phyloP scores from a whole-genome alignment of 1,140 invertebrate species.

The Bactericera cockerelli region DNA sequence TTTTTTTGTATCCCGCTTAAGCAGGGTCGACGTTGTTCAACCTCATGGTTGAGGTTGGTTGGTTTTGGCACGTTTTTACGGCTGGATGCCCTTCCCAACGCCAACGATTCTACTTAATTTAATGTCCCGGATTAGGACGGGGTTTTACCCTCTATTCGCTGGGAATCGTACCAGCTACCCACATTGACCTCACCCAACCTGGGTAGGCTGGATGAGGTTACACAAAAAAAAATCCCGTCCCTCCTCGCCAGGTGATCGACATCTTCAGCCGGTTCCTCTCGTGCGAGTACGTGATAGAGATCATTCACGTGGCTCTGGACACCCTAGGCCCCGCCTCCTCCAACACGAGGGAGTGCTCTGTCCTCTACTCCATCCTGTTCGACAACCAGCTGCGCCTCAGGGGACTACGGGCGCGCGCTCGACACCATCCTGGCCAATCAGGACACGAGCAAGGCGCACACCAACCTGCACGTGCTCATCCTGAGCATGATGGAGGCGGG shows the following conservation, averaged over 20 bases:
- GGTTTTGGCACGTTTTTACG: too few species aligned
- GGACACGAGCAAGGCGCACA: not conserved
- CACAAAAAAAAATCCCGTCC: too few species aligned
- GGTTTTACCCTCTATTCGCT: too few species aligned
- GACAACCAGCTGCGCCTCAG: not conserved
- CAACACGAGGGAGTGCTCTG: not conserved
- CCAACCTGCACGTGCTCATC: not conserved
- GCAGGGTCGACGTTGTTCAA: too few species aligned
- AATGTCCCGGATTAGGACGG: too few species aligned
- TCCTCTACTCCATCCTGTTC: slow-evolving; percentile 1
- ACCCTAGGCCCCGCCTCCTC: not conserved
- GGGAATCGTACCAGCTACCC: too few species aligned
- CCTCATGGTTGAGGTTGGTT: too few species aligned
- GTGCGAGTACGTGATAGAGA: not conserved
- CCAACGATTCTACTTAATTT: too few species aligned
- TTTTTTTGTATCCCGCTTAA: too few species aligned
- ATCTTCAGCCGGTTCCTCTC: not conserved
- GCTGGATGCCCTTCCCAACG: too few species aligned
- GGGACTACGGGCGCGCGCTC: not conserved
- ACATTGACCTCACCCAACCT: too few species aligned
- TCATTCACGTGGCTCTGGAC: not conserved
- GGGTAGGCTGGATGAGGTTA: too few species aligned
- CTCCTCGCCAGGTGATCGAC: not conserved
- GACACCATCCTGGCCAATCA: not conserved
- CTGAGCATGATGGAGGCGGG: not conserved